A percentile compares a stretch with the other conserved stretches of the same genome.
Evolutionary conservation across 2,888 invertebrate genomes (phyloP).

Genomic region (Venustoraphidia nigricollis): DNA sequence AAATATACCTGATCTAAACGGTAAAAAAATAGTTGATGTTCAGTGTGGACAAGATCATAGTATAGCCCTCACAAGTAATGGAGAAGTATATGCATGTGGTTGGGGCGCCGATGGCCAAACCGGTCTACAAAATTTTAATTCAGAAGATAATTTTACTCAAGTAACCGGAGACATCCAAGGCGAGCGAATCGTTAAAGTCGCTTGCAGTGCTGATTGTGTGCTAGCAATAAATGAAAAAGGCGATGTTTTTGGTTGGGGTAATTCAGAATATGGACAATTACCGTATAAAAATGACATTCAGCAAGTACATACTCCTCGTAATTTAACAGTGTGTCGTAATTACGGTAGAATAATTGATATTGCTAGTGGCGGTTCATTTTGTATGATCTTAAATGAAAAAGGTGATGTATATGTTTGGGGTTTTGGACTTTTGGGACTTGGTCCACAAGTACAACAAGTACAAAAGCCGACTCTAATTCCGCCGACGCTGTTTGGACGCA

Average conservation of each 20-base stretch:
- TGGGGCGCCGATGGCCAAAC: conserved; percentile 95
- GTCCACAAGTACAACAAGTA: conserved; percentile 57
- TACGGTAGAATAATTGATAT: conserved; percentile 66
- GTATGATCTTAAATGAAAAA: conserved; percentile 63
- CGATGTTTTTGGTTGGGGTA: conserved; percentile 94
- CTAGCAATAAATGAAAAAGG: conserved; percentile 80
- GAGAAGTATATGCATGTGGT: conserved; percentile 77
- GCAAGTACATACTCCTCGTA: conserved; percentile 59
- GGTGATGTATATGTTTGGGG: conserved; percentile 90
- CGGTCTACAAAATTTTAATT: conserved; percentile 55
- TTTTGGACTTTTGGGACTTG: conserved; percentile 78
- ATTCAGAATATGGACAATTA: conserved; percentile 84
- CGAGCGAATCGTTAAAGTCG: conserved; percentile 66
- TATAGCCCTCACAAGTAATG: conserved; percentile 60
- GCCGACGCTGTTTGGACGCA: conserved; percentile 67
- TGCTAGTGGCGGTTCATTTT: conserved; percentile 76
- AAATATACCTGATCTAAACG: conserved; percentile 45
- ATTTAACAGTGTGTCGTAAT: conserved; percentile 42
- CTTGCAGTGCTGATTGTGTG: conserved; percentile 72
- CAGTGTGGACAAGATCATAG: conserved; percentile 88
- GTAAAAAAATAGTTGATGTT: conserved; percentile 45
- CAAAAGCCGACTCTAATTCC: conserved; percentile 59
- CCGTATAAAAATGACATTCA: conserved; percentile 36
- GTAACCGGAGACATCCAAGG: conserved; percentile 69
- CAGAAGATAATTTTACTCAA: conserved; percentile 37